A percentile compares a stretch with the other conserved stretches of the same genome.
Conservation (phyloP, 2,113 vertebrate genomes). For the Mohoua ochrocephala region DNA sequence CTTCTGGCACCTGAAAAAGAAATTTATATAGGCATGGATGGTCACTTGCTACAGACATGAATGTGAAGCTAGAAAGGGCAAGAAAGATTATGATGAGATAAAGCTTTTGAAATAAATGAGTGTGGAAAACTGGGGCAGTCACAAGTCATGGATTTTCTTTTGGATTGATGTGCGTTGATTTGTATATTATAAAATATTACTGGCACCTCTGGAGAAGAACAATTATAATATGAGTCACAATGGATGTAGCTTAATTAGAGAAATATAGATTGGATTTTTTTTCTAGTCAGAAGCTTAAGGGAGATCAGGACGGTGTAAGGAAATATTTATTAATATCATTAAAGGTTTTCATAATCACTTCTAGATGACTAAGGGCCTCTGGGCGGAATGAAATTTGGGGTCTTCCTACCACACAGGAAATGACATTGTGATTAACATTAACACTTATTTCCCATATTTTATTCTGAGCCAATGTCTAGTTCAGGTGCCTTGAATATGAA, state of each 20-base stretch:
- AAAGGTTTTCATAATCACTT: not conserved
- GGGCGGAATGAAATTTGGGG: not conserved
- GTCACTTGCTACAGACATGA: not conserved
- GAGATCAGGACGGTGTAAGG: not conserved
- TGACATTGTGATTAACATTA: not conserved
- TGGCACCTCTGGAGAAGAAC: not conserved
- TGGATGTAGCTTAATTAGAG: not conserved
- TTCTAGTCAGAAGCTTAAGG: not conserved
- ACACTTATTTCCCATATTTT: not conserved
- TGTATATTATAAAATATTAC: not conserved
- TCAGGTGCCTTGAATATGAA: not conserved
- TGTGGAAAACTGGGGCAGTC: not conserved
- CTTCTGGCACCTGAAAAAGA: not conserved
- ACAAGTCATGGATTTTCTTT: not conserved
- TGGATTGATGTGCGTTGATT: not conserved
- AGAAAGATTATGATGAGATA: not conserved
- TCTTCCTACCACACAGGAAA: not conserved
- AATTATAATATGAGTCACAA: not conserved
- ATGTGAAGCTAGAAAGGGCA: not conserved
- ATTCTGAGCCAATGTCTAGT: not conserved
- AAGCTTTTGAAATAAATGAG: constrained; percentile 18
- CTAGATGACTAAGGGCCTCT: not conserved
- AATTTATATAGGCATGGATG: not conserved
- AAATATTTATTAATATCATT: constrained; percentile 12
- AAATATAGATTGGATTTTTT: not conserved